Evolutionary conservation across 2,888 invertebrate genomes (phyloP).

Genomic region (Drosophila meridiana): DNA sequence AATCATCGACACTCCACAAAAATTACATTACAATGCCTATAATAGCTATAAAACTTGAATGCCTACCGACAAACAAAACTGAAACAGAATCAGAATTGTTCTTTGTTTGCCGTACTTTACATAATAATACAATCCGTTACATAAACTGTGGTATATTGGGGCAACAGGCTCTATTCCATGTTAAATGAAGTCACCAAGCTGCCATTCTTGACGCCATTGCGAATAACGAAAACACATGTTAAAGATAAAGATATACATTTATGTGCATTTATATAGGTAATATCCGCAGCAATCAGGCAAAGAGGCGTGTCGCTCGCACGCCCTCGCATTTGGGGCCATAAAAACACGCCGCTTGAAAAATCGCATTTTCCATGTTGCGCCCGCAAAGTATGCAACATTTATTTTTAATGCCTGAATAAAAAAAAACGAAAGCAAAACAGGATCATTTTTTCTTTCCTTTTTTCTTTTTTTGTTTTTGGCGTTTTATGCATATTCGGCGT

Average conservation of each 20-base stretch:
- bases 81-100: too few relatives aligned
- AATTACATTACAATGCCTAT: not conserved
- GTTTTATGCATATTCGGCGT: slow-evolving; percentile 56
- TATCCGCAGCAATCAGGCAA: slow-evolving; percentile 63
- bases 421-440: slow-evolving; percentile 7
- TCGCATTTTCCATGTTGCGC: slow-evolving; percentile 51
- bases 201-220: slow-evolving; percentile 33
- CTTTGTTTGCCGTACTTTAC: not conserved
- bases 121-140: not conserved
- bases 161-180: not conserved
- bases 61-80: too few relatives aligned
- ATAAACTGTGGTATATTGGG: not conserved
- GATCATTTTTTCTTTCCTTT: slow-evolving; percentile 1
- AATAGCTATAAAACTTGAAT: not conserved
- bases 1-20: not conserved
- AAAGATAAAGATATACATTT: slow-evolving; percentile 31
- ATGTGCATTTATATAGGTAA: slow-evolving; percentile 47
- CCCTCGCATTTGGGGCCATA: slow-evolving; percentile 37
- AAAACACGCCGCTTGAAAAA: slow-evolving; percentile 39
- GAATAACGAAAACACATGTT: slow-evolving; percentile 32
- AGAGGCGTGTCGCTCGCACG: slow-evolving; percentile 40
- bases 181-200: slow-evolving; percentile 49
- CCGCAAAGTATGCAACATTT: slow-evolving; percentile 74
- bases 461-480: not conserved
- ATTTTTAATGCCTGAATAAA: slow-evolving; percentile 63